Evolutionary conservation across 2,113 vertebrate species (phyloP).

Genomic region (Tachysurus vachellii): DNA sequence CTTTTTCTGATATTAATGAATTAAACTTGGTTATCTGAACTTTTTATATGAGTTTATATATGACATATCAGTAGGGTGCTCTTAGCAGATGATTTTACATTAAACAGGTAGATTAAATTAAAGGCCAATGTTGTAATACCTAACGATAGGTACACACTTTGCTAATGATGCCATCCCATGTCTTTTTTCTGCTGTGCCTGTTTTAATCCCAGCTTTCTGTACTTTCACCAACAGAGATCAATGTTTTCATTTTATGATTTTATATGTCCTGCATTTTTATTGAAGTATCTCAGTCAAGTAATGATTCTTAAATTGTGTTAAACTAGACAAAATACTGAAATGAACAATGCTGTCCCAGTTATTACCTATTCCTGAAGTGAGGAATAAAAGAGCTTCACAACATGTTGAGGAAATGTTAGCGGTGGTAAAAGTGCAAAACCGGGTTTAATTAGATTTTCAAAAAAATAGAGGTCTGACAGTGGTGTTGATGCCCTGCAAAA

Average conservation of each 20-base stretch:
- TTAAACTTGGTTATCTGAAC: not conserved
- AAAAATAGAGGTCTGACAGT: slow-evolving; percentile 9
- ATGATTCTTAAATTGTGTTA: not conserved
- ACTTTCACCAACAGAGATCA: not conserved
- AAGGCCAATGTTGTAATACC: not conserved
- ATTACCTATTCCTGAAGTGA: not conserved
- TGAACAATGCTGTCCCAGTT: too few relatives aligned
- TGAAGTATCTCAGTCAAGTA: slow-evolving; percentile 8
- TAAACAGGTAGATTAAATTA: not conserved
- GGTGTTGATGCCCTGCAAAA: slow-evolving; percentile 24
- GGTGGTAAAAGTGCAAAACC: slow-evolving; percentile 30
- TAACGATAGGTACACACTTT: not conserved
- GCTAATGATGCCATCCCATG: not conserved
- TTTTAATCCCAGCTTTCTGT: not conserved
- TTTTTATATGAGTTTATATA: too few relatives aligned
- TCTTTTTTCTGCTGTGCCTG: not conserved
- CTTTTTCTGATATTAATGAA: not conserved
- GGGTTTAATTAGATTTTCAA: slow-evolving; percentile 33
- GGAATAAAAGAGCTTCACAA: not conserved
- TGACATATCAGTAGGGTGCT: not conserved
- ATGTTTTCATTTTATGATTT: not conserved
- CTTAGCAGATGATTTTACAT: not conserved
- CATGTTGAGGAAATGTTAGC: not conserved
- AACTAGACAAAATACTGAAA: not conserved
- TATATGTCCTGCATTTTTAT: not conserved